Evolutionary conservation across 2,797 vertebrate genomes (phyloP).

Genomic region (Gymnodraco acuticeps): DNA sequence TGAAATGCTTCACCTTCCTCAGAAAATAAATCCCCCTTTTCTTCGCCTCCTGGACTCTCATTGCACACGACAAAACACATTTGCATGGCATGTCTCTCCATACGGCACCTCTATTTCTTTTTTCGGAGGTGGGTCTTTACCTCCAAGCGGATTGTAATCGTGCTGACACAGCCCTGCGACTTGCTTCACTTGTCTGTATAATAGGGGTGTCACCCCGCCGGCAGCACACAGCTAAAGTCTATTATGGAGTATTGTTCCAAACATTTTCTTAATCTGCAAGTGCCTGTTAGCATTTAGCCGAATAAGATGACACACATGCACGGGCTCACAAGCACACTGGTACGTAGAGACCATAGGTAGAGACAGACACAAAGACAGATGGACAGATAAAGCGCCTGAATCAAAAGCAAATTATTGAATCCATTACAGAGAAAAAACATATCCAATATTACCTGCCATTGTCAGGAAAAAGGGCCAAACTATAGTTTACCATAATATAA

Average conservation of each 20-base stretch:
- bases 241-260: conserved; percentile 62
- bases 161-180: conserved; percentile 66
- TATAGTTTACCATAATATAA: conserved; percentile 8
- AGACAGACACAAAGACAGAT: not conserved
- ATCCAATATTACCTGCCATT: conserved; percentile 26
- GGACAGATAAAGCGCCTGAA: conserved; percentile 7
- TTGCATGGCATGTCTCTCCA: conserved; percentile 32
- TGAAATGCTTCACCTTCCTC: not conserved
- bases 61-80: conserved; percentile 36
- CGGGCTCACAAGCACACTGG: not conserved
- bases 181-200: conserved; percentile 78
- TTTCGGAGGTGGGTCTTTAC: conserved; percentile 17
- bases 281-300: conserved; percentile 54
- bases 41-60: not conserved
- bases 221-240: conserved; percentile 50
- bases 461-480: conserved; percentile 23
- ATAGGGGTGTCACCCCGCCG: conserved; percentile 67
- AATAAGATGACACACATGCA: conserved; percentile 35
- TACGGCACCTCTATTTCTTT: conserved; percentile 24
- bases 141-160: conserved; percentile 43
- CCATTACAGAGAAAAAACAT: conserved; percentile 10
- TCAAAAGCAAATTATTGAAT: conserved; percentile 32
- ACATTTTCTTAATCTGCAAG: conserved; percentile 61
- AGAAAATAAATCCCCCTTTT: not conserved
- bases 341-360: not conserved